Percentiles rank a stretch among this genome's conserved stretches.
These are phyloP conservation scores for Channa maculata DNA, from an alignment of 2,113 vertebrate genomes.

Conservation along the genomic window DNA sequence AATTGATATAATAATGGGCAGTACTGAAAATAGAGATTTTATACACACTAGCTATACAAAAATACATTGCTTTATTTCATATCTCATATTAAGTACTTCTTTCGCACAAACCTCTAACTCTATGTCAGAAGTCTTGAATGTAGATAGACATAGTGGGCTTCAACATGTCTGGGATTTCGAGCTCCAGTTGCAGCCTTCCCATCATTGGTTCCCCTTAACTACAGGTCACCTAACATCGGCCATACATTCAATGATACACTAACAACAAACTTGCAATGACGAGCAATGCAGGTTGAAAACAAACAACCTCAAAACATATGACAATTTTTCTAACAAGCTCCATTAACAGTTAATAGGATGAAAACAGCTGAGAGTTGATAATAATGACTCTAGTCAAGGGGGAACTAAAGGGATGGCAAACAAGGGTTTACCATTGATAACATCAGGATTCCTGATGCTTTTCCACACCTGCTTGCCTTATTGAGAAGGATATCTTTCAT, in stretches of 20 bases:
- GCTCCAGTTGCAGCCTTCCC: not conserved
- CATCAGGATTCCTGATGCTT: not conserved
- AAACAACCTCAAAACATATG: slow-evolving; percentile 33
- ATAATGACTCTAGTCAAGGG: not conserved
- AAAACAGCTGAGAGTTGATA: slow-evolving; percentile 17
- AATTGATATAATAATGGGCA: slow-evolving; percentile 7
- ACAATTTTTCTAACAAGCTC: not conserved
- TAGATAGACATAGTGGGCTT: not conserved
- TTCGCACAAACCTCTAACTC: slow-evolving; percentile 43
- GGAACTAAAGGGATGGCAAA: not conserved
- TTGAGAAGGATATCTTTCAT: slow-evolving; percentile 6
- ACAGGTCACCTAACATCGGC: not conserved
- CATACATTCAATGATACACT: slow-evolving; percentile 31
- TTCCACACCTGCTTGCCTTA: not conserved
- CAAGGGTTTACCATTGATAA: not conserved
- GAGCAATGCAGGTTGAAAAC: slow-evolving; percentile 8
- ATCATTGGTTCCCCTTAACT: not conserved
- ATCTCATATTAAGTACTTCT: slow-evolving; percentile 17
- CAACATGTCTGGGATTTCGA: not conserved
- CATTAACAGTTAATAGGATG: not conserved
- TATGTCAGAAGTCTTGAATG: slow-evolving; percentile 2
- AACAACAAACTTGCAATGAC: slow-evolving; percentile 4
- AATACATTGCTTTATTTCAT: slow-evolving; percentile 71
- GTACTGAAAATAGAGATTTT: slow-evolving; percentile 58
- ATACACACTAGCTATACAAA: slow-evolving; percentile 68